Evolutionary conservation across 2,888 invertebrate species (phyloP).

Genomic region (Eupithecia pulchellata): DNA sequence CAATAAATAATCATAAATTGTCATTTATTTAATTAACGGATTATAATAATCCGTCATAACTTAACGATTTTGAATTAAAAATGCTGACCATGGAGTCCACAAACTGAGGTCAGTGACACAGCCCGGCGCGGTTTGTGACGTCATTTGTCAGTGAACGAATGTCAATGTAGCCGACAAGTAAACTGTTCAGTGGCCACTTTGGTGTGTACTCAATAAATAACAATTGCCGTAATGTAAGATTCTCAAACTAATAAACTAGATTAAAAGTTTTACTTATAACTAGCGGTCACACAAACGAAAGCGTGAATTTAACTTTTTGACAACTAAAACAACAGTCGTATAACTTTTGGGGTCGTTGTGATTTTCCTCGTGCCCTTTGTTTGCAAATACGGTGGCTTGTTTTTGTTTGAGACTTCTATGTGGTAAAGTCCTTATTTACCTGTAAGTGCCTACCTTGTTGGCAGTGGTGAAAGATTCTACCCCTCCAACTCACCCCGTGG

Average conservation of each 20-base stretch:
- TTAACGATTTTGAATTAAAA: no score
- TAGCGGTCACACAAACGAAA: constrained; percentile 51
- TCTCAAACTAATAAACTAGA: neutral
- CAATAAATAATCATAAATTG: no score
- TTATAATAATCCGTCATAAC: no score
- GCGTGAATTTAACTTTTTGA: constrained; percentile 64
- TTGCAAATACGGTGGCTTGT: constrained; percentile 45
- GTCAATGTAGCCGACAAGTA: neutral
- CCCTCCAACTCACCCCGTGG: no score
- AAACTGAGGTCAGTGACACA: no score
- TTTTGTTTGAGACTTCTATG: constrained; percentile 22
- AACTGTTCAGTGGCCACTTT: neutral
- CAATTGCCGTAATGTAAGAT: no score
- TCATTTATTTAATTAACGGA: no score
- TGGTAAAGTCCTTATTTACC: neutral
- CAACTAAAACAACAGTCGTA: constrained; percentile 69
- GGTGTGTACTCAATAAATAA: neutral
- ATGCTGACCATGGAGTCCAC: no score
- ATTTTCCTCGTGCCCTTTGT: constrained; percentile 48
- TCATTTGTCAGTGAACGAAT: no score
- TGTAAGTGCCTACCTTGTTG: no score
- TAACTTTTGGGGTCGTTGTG: constrained; percentile 67
- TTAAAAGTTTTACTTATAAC: constrained; percentile 33
- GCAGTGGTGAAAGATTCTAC: no score
- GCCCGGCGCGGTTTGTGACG: neutral